phyloP scores from a whole-genome alignment of 2,888 invertebrate genomes.

The Eledona agricola region DNA sequence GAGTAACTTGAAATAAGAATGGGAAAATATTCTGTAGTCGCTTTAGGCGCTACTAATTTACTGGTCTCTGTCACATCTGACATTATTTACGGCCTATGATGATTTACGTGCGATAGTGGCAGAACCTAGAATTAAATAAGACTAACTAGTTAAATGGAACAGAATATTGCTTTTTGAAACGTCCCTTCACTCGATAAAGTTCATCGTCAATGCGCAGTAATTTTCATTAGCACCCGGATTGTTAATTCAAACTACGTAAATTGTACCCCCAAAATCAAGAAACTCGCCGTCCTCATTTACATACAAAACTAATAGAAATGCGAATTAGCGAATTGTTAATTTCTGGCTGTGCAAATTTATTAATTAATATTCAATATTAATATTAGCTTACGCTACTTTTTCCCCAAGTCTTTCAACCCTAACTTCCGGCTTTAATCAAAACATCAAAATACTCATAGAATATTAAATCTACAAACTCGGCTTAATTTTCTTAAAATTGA shows the following conservation, averaged over 20 bases:
- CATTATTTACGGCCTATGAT: constrained; percentile 30
- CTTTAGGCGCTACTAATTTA: constrained; percentile 36
- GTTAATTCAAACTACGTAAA: constrained; percentile 46
- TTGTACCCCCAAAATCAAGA: constrained; percentile 45
- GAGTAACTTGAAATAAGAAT: constrained; percentile 34
- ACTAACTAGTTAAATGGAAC: constrained; percentile 33
- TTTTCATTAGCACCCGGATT: constrained; percentile 46
- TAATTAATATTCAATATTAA: constrained; percentile 42
- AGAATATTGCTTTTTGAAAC: constrained; percentile 35
- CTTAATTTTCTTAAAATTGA: too few species aligned
- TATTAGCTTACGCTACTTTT: constrained; percentile 15
- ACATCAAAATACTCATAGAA: too few species aligned
- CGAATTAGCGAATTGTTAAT: constrained; percentile 44
- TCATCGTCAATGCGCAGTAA: constrained; percentile 42
- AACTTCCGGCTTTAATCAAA: too few species aligned
- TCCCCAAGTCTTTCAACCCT: constrained; percentile 13
- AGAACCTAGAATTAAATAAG: constrained; percentile 27
- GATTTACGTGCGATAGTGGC: too few species aligned
- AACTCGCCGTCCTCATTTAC: constrained; percentile 45
- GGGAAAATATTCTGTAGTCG: constrained; percentile 35
- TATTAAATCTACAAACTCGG: too few species aligned
- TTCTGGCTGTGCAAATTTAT: constrained; percentile 39
- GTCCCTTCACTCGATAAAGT: constrained; percentile 42
- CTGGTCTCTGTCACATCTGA: constrained; percentile 31
- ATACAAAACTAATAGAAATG: constrained; percentile 48